A percentile compares a stretch with the other conserved stretches of the same genome.
These are phyloP conservation scores for Cephus rjabovi DNA, from an alignment of 2,888 invertebrate genomes.

Conservation along the genomic window DNA sequence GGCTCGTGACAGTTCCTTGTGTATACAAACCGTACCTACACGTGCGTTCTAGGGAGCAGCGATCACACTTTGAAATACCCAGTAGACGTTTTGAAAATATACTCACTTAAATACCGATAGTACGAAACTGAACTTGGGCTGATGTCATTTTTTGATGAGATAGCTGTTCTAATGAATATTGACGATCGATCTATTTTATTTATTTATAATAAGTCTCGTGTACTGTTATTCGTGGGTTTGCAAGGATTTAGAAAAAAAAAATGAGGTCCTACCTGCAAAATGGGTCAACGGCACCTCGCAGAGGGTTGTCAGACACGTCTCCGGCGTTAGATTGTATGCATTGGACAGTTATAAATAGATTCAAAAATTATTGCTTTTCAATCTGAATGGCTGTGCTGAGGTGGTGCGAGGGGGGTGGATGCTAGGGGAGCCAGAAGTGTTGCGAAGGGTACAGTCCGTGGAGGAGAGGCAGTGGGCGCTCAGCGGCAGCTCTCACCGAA, in stretches of 20 bases:
- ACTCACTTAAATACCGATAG: background rate
- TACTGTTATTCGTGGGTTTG: background rate
- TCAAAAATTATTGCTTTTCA: constrained; percentile 58
- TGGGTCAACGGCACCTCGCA: constrained; percentile 8
- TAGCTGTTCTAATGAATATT: background rate
- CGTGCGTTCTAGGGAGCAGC: background rate
- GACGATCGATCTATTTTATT: background rate
- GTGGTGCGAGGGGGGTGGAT: constrained; percentile 24
- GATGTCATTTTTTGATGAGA: background rate
- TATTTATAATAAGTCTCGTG: background rate
- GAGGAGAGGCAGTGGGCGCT: background rate
- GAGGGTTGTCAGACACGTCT: background rate
- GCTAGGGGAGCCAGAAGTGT: background rate
- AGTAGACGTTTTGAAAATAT: background rate
- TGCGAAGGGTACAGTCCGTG: background rate
- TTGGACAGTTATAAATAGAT: constrained; percentile 56
- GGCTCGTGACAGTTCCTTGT: constrained; percentile 36
- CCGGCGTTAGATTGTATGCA: background rate
- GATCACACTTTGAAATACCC: background rate
- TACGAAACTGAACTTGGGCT: background rate
- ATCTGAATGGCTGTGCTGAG: constrained; percentile 42
- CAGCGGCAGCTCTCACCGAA: constrained; percentile 28
- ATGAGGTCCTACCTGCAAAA: background rate
- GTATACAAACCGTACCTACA: constrained; percentile 21
- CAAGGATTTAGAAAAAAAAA: background rate